Evolutionary conservation across 2,797 vertebrate genomes (phyloP).

Genomic region (Kryptopterus vitreolus): DNA sequence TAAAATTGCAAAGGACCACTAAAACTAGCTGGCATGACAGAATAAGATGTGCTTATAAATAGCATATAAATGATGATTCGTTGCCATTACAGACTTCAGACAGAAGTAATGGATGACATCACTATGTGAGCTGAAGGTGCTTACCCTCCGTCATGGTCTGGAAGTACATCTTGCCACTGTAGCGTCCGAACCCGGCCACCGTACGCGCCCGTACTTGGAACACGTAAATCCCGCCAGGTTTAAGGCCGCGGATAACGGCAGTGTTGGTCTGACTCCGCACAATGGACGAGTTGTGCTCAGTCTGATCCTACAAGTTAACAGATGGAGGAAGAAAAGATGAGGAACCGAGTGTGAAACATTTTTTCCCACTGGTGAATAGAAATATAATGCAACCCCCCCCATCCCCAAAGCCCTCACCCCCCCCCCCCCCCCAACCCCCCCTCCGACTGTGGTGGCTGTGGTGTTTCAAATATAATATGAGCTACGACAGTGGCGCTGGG

Average conservation of each 20-base stretch:
- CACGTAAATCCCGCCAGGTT: slow-evolving; percentile 94
- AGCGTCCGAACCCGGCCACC: slow-evolving; percentile 94
- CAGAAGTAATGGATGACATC: no score
- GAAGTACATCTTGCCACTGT: slow-evolving; percentile 99
- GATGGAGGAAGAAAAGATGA: slow-evolving; percentile 9
- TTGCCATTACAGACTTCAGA: no score
- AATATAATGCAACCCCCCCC: not conserved
- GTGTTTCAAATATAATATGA: slow-evolving; percentile 23
- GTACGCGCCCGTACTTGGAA: slow-evolving; percentile 98
- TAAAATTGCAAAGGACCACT: not conserved
- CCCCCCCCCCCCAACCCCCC: no score
- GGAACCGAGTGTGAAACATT: slow-evolving; percentile 4
- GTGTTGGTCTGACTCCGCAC: slow-evolving; percentile 97
- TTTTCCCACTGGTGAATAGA: slow-evolving; percentile 10
- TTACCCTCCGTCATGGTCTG: slow-evolving; percentile 99
- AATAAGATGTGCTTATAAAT: not conserved
- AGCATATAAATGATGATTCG: no score
- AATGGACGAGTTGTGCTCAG: slow-evolving; percentile 86
- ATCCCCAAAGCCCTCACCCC: no score
- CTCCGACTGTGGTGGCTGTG: no score
- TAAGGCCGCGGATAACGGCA: slow-evolving; percentile 89
- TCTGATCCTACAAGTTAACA: slow-evolving; percentile 80
- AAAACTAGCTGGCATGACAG: not conserved
- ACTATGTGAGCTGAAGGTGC: slow-evolving; percentile 54
- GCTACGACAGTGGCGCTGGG: slow-evolving; percentile 5